Conservation (phyloP, 2,113 vertebrate species). For the Macquaria australasica region DNA sequence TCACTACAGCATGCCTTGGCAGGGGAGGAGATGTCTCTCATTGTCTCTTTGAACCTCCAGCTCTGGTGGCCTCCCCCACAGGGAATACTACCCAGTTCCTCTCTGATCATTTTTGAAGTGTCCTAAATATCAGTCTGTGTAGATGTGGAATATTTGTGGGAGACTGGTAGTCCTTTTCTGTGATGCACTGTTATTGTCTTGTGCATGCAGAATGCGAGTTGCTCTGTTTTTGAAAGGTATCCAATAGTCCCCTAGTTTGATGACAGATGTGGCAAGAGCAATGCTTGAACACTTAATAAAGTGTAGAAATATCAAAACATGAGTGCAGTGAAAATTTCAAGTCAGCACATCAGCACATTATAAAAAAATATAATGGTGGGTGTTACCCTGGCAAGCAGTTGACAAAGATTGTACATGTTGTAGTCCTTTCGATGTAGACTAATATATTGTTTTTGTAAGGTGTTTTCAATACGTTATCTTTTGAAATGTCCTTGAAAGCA, state of each 20-base stretch:
- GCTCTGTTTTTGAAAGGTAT: not conserved
- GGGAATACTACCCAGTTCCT: not conserved
- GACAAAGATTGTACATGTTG: not conserved
- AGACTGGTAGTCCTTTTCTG: not conserved
- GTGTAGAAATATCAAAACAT: conserved; percentile 2
- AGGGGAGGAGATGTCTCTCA: not conserved
- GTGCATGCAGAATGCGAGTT: not conserved
- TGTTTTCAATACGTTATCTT: not conserved
- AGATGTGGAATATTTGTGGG: not conserved
- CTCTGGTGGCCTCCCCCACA: not conserved
- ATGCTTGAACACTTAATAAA: not conserved
- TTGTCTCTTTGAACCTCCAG: conserved; percentile 22
- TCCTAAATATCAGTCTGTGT: not conserved
- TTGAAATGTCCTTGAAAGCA: conserved; percentile 12
- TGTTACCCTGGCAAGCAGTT: not conserved
- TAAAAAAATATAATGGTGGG: not conserved
- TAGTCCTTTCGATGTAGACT: not conserved
- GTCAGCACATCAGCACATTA: conserved; percentile 18
- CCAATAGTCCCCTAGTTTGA: not conserved
- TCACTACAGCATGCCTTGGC: not conserved
- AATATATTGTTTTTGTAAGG: not conserved
- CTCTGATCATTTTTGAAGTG: not conserved
- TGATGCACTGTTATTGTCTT: not conserved
- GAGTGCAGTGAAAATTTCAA: conserved; percentile 32
- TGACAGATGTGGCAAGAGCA: not conserved